Base-by-base conservation (phyloP, 2,888 invertebrate genomes). In the Automeris io region DNA sequence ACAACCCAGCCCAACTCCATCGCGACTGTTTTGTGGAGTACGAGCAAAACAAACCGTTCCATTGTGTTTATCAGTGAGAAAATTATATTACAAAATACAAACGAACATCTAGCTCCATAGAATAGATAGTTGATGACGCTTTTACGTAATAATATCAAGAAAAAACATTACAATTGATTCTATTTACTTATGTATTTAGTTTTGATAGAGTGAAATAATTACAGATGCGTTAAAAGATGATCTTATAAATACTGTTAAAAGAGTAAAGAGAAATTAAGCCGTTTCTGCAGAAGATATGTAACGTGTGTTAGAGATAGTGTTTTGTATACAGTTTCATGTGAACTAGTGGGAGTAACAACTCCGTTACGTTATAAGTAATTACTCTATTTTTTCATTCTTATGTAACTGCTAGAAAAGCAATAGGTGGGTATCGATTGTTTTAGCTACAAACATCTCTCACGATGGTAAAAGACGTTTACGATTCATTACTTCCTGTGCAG, bases 401-500 rank as follows among this genome's bases (percentile, higher is more conserved):
- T 70, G 66, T 75, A 79, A 85, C 72, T 29, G 54, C 57, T 55
- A 58, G 55, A 58, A 72, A 73, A 68, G 74, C 73, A 75, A 68
- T 78, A 79, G 79, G 82, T 82, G 80, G 78, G 82, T 83, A 82
- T 80, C 58, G 73, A 81, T 80, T 82, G 76, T 78, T 53, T 54
- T 65, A 47, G 55, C 54, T 48, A 59, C 65, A 66, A 62, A 60
- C 70, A 61, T 72, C 70, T 60, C 70, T 64, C 69, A 70, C 61
- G 59, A 51, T 51, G 47, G 54, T 53, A 59, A 61, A 63, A 65
- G 55, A 70, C 70, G 73, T 76, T 74, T 72, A 65, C 63, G 55
- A 57, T 71, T 77, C 74, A 75, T 76, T 33, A 21, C 18, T 21
- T 33, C 13, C 11, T 21, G 8, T 18, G 18, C 19, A 18, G 5